A percentile compares a stretch with the other conserved stretches of the same genome.
These are phyloP conservation scores for Carterocephalus palaemon DNA, from an alignment of 2,888 invertebrate genomes.

Conservation along the genomic window DNA sequence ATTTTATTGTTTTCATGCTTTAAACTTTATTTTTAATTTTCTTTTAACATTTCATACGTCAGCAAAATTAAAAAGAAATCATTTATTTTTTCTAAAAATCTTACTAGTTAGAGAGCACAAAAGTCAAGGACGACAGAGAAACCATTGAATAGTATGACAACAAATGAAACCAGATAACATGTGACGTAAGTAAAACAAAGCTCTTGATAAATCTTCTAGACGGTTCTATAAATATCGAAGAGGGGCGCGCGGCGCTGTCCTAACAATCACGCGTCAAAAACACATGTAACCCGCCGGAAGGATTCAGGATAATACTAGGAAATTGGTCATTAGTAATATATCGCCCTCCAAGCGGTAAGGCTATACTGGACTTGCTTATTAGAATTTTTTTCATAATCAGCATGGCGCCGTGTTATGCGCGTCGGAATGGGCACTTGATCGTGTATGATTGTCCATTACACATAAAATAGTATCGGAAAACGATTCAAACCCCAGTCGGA, in stretches of 20 bases:
- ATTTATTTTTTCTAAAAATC: no score
- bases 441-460: slow-evolving; percentile 68
- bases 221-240: slow-evolving; percentile 29
- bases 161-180: no score
- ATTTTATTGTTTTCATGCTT: background rate
- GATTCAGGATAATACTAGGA: slow-evolving; percentile 24
- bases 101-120: no score
- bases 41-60: no score
- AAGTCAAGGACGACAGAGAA: no score
- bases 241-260: slow-evolving; percentile 14
- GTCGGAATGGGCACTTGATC: slow-evolving; percentile 44
- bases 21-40: no score
- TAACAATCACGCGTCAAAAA: slow-evolving; percentile 27
- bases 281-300: slow-evolving; percentile 25
- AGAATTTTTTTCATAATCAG: slow-evolving; percentile 32
- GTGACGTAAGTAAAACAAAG: background rate
- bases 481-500: slow-evolving; percentile 62
- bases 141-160: no score
- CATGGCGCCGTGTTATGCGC: slow-evolving; percentile 28
- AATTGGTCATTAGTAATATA: slow-evolving; percentile 22
- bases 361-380: slow-evolving; percentile 21
- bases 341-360: slow-evolving; percentile 1
- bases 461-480: slow-evolving; percentile 71
- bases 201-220: slow-evolving; percentile 11
- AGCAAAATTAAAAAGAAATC: no score